Base-by-base conservation (phyloP, 2,888 invertebrate genomes). In the Bruchidius siliquastri region DNA sequence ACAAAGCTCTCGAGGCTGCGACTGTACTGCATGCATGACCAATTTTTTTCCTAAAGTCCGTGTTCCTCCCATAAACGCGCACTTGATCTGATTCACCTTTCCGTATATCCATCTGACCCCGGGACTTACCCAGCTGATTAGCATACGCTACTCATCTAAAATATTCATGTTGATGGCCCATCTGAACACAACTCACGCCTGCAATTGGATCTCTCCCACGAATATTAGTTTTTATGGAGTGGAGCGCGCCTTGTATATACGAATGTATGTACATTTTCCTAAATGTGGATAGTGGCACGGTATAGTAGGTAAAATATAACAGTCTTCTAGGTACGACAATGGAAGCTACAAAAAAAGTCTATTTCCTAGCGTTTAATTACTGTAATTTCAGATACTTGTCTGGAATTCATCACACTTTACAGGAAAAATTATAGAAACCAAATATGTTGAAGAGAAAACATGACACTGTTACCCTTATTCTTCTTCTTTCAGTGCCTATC, bases 141-240 rank as follows among this genome's bases (percentile, higher is more conserved):
- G 26, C 69, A 26, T 26, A 26, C 69, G 69, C 69, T 69, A 49
- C 49, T 49, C 49, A 49, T 49, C 49, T 49, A 49, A 49, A 49
- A 49, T 49, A 49, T 49, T 49, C 49, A 49, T 49, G 49, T 49
- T 49, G 49, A 49, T 49, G 49, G 49, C 49, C 49, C 68, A 68
- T 68, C 68, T 21, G 68, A 68, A 68, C 22, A 68, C 22, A 3
- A 22, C 22, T 22, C 21, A 72, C 73, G 73, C 72, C 72, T 73
- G 68, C 72, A 73, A 76, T 75, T 69, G 70, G 67, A 71, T 73
- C 72, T 81, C 79, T 81, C 81, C 81, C 81, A 81, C 81, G 81
- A 81, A 78, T 80, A 79, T 79, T 79, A 80, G 75, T 80, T 80
- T 80, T 81, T 81, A 80, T 81, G 79, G 49, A 49, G 49, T 49